Base-by-base conservation (phyloP, 1,140 invertebrate genomes). In the Hydropsyche tenuis region DNA sequence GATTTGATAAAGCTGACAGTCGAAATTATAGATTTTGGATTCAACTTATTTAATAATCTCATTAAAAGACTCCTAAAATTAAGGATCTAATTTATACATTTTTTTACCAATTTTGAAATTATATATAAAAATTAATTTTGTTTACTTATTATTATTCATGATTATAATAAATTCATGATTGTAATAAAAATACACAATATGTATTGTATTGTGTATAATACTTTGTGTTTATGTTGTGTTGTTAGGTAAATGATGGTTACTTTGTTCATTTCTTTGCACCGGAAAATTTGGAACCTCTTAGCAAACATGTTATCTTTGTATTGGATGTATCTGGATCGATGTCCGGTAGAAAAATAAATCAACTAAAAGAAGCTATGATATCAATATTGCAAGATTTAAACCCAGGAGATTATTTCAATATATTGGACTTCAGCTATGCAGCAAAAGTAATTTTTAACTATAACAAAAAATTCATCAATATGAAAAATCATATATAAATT, bases 191-290 rank as follows among this genome's bases (percentile, higher is more conserved):
- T n/a, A n/a, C n/a, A n/a, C n/a, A n/a, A n/a, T n/a, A n/a, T n/a
- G n/a, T n/a, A n/a, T n/a, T n/a, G n/a, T n/a, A n/a, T n/a, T n/a
- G n/a, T n/a, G n/a, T n/a, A n/a, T n/a, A n/a, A n/a, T n/a, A n/a
- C n/a, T n/a, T n/a, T n/a, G n/a, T n/a, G n/a, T n/a, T n/a, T n/a
- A n/a, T n/a, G n/a, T n/a, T n/a, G n/a, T n/a, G n/a, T n/a, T n/a
- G n/a, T n/a, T 81, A 91, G 88, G 85, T 92, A 4, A 88, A 90
- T 73, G 89, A 92, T 76, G 92, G 91, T 0, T 92, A 93, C 81
- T 93, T 93, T 81, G 90, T 93, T 1, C 91, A 93, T 78, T 93
- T 91, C 83, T 91, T 92, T 78, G 87, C 90, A 1, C 91, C 91
- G 1, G 75, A 75, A 3, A 82, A 85, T 25, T 80, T 91, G 63